phyloP scores from a whole-genome alignment of 2,113 vertebrate genomes.

The Syngnathus scovelli region DNA sequence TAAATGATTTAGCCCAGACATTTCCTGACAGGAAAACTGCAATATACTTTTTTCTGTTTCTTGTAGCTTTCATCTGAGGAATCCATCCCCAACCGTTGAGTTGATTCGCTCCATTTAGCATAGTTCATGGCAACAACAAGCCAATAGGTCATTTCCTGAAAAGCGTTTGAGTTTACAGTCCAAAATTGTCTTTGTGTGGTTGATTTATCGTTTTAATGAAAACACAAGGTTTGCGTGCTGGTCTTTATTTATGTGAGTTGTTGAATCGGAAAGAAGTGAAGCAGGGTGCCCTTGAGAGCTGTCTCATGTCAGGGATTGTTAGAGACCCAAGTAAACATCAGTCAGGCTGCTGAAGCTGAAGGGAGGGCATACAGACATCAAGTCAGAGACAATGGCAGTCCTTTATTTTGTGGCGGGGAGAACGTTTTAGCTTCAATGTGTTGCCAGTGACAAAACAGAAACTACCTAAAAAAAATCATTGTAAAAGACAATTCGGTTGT shows the following conservation, averaged over 20 bases:
- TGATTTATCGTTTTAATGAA: neutral
- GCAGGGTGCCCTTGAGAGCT: slow-evolving; percentile 27
- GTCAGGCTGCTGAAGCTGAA: slow-evolving; percentile 29
- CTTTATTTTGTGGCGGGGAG: neutral
- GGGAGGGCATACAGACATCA: slow-evolving; percentile 39
- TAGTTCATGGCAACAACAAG: neutral
- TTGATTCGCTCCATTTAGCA: neutral
- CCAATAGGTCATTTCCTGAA: neutral
- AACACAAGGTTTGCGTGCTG: neutral
- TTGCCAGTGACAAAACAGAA: neutral
- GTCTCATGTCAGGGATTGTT: slow-evolving; percentile 34
- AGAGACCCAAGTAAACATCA: slow-evolving; percentile 38
- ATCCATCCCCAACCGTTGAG: neutral
- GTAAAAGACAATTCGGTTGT: neutral
- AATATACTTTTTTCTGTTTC: neutral
- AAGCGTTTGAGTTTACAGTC: neutral
- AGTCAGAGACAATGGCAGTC: slow-evolving; percentile 3
- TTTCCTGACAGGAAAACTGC: slow-evolving; percentile 1
- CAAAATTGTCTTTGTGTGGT: neutral
- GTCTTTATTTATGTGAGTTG: neutral
- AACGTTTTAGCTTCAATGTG: too few relatives aligned
- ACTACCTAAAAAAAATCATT: neutral
- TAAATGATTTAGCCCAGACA: neutral
- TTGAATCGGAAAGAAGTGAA: slow-evolving; percentile 26
- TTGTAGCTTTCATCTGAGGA: neutral